Percentiles rank a stretch among this genome's conserved stretches.
These are phyloP conservation scores for Spongilla lacustris DNA, from an alignment of 37 sponge, comb jelly and placozoan genomes.

Conservation along the genomic window DNA sequence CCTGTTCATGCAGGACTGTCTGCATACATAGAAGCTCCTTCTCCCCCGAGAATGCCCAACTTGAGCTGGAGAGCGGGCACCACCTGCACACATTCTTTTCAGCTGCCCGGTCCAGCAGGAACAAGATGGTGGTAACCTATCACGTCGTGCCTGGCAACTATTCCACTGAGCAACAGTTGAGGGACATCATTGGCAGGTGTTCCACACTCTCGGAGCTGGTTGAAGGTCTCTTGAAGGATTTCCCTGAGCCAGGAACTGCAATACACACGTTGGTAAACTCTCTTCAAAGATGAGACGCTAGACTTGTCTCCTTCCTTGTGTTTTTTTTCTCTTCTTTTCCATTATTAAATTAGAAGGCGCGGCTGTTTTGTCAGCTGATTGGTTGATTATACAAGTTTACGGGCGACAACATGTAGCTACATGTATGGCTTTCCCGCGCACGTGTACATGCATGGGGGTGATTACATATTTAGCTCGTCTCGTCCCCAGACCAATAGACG, in stretches of 20 bases:
- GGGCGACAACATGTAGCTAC: too few relatives aligned
- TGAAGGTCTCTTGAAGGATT: not conserved
- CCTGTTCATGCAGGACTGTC: constrained; percentile 63
- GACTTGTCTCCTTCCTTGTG: not conserved
- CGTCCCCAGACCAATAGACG: too few relatives aligned
- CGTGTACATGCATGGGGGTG: too few relatives aligned
- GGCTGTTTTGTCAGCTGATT: not conserved
- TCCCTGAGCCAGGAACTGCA: not conserved
- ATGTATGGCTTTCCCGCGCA: too few relatives aligned
- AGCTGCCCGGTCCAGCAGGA: constrained; percentile 41
- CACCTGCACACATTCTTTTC: constrained; percentile 63
- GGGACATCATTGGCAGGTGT: constrained; percentile 13
- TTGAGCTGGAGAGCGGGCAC: constrained; percentile 35
- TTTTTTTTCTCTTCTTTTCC: not conserved
- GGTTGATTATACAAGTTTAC: too few relatives aligned
- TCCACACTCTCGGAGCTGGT: constrained; percentile 36
- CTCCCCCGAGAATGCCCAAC: constrained; percentile 83
- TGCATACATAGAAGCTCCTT: constrained; percentile 75
- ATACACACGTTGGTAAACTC: not conserved
- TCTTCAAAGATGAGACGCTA: not conserved
- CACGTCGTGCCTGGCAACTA: constrained; percentile 51
- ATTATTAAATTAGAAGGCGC: not conserved
- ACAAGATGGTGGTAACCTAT: constrained; percentile 53
- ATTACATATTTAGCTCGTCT: too few relatives aligned
- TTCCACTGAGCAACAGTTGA: constrained; percentile 33